These are phyloP conservation scores for Alca torda DNA, from an alignment of 2,797 vertebrate species.

Conservation along the genomic window DNA sequence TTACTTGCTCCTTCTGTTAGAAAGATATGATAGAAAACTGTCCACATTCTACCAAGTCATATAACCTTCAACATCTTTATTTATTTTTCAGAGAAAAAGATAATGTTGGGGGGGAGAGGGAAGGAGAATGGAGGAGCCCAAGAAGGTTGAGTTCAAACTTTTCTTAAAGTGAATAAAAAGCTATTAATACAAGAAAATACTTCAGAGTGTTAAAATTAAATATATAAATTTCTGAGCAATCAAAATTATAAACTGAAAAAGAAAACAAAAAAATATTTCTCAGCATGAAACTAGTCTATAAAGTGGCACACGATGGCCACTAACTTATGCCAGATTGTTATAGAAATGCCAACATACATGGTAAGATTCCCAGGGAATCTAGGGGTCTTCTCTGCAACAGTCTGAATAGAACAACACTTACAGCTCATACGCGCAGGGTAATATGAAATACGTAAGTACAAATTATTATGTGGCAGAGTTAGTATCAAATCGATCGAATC, in stretches of 20 bases:
- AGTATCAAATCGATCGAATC: not conserved
- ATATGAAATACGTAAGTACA: not conserved
- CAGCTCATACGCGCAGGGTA: not conserved
- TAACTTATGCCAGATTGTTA: not conserved
- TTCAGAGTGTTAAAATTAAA: not conserved
- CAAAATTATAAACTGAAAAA: not conserved
- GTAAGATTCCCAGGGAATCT: not conserved
- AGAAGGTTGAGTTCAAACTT: not conserved
- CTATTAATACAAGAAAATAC: not conserved
- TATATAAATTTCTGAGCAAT: not conserved
- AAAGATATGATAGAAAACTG: not conserved
- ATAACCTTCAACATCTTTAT: not conserved
- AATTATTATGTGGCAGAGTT: not conserved
- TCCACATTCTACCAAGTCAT: not conserved
- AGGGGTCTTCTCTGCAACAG: not conserved
- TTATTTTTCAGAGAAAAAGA: not conserved
- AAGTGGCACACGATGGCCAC: accelerated
- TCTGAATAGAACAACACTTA: not conserved
- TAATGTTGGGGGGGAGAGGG: not conserved
- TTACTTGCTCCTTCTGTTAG: not conserved
- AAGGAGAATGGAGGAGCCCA: not conserved
- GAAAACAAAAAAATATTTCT: not conserved
- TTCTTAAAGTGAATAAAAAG: not conserved
- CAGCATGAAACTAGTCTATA: not conserved
- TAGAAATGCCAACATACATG: not conserved